phyloP scores from a whole-genome alignment of 1,140 invertebrate species.

The Drosophila truncata region DNA sequence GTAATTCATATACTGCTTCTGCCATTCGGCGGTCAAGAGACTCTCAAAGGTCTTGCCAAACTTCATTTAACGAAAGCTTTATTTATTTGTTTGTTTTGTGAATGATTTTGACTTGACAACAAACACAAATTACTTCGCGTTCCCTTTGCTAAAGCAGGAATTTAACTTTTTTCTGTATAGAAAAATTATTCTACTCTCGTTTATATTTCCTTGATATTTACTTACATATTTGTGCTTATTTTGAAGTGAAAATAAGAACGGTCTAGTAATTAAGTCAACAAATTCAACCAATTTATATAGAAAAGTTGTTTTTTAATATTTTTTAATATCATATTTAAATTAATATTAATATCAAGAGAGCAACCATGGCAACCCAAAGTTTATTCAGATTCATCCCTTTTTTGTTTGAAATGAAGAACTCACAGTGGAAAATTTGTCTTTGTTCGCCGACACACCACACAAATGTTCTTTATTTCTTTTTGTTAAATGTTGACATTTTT shows the following conservation, averaged over 20 bases:
- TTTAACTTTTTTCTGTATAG: background rate
- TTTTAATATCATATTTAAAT: background rate
- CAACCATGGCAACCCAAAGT: too few species aligned
- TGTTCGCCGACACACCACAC: conserved; percentile 31
- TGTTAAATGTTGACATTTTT: conserved; percentile 48
- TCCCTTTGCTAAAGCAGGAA: background rate
- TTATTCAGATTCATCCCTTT: conserved; percentile 1
- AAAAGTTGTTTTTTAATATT: background rate
- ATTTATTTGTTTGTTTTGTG: background rate
- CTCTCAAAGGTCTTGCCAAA: conserved; percentile 66
- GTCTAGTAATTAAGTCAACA: background rate
- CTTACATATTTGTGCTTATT: background rate
- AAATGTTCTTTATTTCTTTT: conserved; percentile 39
- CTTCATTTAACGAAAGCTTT: conserved; percentile 51
- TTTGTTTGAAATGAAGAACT: background rate
- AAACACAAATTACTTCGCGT: background rate
- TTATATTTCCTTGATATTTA: background rate
- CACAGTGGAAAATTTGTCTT: background rate
- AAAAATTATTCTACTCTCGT: background rate
- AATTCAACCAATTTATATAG: background rate
- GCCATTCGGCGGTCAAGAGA: conserved; percentile 72
- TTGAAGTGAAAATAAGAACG: background rate
- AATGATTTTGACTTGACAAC: background rate
- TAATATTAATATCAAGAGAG: background rate
- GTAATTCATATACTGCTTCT: conserved; percentile 73